Conservation (phyloP, 2,888 invertebrate species). For the Temnothorax ravouxi region DNA sequence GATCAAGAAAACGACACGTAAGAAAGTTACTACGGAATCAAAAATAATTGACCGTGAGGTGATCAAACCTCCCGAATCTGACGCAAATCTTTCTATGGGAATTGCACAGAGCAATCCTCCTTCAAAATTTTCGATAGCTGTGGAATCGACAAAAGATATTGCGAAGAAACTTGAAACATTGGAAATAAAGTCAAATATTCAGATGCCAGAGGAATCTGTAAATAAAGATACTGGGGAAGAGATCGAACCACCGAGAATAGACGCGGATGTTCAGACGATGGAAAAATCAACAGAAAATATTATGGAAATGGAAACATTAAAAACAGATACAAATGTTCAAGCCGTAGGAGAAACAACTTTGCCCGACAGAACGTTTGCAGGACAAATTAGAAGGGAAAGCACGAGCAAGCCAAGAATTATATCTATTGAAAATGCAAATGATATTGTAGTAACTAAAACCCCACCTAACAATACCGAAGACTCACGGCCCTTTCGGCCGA, state of each 20-base stretch:
- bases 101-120: neutral
- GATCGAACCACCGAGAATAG: neutral
- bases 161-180: neutral
- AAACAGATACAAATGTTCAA: neutral
- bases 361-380: neutral
- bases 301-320: no score
- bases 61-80: neutral
- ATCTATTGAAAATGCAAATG: conserved; percentile 33
- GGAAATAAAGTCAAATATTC: neutral
- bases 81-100: neutral
- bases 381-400: neutral
- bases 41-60: neutral
- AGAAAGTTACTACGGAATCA: neutral
- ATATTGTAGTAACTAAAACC: conserved; percentile 3
- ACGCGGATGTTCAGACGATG: neutral
- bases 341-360: neutral
- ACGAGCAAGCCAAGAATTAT: conserved; percentile 20
- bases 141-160: neutral
- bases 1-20: neutral
- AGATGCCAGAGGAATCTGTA: neutral
- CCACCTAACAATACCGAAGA: neutral
- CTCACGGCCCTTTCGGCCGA: conserved; percentile 22
- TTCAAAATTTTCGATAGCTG: neutral
- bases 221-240: neutral
- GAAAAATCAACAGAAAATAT: neutral